Evolutionary conservation across 53 echinoderm and acorn worm genomes (phyloP).

Genomic region (Mesocentrotus franciscanus): DNA sequence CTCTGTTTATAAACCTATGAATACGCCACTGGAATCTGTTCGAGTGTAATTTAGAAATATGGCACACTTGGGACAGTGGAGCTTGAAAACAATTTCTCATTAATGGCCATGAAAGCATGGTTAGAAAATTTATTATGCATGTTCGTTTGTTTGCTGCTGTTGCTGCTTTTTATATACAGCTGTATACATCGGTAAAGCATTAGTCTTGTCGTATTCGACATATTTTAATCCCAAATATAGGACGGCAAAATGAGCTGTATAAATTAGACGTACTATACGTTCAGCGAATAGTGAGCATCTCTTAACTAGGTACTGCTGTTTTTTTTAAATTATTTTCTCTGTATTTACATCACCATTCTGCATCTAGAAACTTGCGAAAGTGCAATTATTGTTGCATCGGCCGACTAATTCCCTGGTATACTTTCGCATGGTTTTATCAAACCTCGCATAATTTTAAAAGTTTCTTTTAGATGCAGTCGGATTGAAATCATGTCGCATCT

Average conservation of each 20-base stretch:
- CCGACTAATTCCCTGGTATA: not conserved
- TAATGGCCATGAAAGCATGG: not conserved
- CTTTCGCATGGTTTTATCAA: not conserved
- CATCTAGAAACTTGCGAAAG: not conserved
- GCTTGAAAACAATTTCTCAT: constrained; percentile 14
- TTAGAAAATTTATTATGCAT: not conserved
- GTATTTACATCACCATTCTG: not conserved
- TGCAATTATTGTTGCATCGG: not conserved
- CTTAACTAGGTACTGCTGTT: too few relatives aligned
- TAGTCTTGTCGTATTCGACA: not conserved
- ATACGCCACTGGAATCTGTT: not conserved
- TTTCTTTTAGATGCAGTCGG: not conserved
- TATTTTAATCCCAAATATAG: not conserved
- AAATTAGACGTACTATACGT: not conserved
- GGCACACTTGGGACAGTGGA: not conserved
- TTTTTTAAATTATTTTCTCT: not conserved
- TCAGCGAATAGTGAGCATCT: not conserved
- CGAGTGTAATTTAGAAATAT: not conserved
- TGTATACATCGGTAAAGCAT: not conserved
- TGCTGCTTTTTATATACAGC: not conserved
- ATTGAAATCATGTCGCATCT: not conserved
- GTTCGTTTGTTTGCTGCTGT: not conserved
- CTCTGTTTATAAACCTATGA: not conserved
- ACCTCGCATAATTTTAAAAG: not conserved
- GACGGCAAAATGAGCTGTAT: not conserved